These are phyloP conservation scores for Dermatemys mawii DNA, from an alignment of 2,113 vertebrate species.

Conservation along the genomic window DNA sequence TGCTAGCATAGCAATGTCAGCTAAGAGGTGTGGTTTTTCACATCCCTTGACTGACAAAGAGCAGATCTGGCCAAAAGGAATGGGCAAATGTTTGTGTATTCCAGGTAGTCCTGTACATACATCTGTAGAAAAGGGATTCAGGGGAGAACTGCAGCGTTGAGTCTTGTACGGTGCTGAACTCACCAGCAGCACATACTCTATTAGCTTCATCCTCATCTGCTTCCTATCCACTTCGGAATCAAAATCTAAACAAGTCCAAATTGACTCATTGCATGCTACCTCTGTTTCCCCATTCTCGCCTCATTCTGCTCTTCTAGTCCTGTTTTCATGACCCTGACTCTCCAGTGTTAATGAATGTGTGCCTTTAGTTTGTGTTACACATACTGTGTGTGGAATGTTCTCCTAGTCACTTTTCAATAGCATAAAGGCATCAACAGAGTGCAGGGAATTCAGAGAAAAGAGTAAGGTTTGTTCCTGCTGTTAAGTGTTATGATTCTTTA, in stretches of 20 bases:
- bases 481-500: not conserved
- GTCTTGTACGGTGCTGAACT: not conserved
- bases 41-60: not conserved
- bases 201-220: not conserved
- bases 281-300: not conserved
- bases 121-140: constrained; percentile 20
- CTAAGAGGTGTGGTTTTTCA: not conserved
- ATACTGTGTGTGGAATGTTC: not conserved
- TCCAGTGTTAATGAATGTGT: not conserved
- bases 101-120: not conserved
- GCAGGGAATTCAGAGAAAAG: not conserved
- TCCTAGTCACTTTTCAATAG: not conserved
- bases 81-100: not conserved
- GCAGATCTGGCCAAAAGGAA: not conserved
- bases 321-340: not conserved
- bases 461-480: not conserved
- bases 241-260: not conserved
- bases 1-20: too few species aligned
- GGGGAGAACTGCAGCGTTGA: not conserved
- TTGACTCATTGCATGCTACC: not conserved
- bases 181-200: not conserved
- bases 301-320: not conserved
- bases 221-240: constrained; percentile 12
- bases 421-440: not conserved
- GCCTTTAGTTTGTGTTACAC: not conserved